Evolutionary conservation across 2,797 vertebrate genomes (phyloP).

Genomic region (Hozukius guyotensis): DNA sequence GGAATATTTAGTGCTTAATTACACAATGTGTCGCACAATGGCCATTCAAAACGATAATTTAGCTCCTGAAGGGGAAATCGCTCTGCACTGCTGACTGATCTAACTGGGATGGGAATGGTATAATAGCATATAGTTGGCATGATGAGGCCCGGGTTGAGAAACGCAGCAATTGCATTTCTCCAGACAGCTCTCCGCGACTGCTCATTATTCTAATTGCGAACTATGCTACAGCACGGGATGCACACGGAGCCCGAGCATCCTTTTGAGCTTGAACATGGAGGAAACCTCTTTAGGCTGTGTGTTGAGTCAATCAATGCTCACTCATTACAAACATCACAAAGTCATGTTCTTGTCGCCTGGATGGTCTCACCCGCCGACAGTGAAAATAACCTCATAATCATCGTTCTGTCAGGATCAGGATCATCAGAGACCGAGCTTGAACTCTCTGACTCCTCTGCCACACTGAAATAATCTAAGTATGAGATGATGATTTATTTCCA

Average conservation of each 20-base stretch:
- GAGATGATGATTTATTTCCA: conserved; percentile 29
- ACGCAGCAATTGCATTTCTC: conserved; percentile 61
- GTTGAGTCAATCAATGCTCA: conserved; percentile 87
- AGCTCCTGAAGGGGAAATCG: conserved; percentile 80
- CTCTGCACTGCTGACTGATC: conserved; percentile 77
- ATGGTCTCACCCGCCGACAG: conserved; percentile 83
- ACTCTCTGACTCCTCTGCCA: conserved; percentile 49
- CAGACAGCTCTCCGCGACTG: conserved; percentile 66
- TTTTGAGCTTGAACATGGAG: conserved; percentile 61
- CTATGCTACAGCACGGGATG: conserved; percentile 53
- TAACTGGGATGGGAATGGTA: conserved; percentile 70
- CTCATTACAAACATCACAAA: conserved; percentile 88
- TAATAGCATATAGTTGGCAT: conserved; percentile 76
- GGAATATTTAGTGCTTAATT: conserved; percentile 85
- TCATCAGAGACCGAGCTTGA: conserved; percentile 60
- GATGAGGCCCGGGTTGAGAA: conserved; percentile 74
- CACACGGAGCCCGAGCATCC: conserved; percentile 49
- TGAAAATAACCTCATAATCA: conserved; percentile 88
- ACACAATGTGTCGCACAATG: conserved; percentile 80
- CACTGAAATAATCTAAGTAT: conserved; percentile 25
- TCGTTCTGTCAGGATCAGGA: conserved; percentile 80
- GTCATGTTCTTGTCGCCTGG: conserved; percentile 87
- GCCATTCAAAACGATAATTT: conserved; percentile 82
- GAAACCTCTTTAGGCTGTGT: conserved; percentile 76
- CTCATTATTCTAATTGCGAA: conserved; percentile 81